phyloP scores from a whole-genome alignment of 2,113 vertebrate genomes.

The Chiloscyllium plagiosum region DNA sequence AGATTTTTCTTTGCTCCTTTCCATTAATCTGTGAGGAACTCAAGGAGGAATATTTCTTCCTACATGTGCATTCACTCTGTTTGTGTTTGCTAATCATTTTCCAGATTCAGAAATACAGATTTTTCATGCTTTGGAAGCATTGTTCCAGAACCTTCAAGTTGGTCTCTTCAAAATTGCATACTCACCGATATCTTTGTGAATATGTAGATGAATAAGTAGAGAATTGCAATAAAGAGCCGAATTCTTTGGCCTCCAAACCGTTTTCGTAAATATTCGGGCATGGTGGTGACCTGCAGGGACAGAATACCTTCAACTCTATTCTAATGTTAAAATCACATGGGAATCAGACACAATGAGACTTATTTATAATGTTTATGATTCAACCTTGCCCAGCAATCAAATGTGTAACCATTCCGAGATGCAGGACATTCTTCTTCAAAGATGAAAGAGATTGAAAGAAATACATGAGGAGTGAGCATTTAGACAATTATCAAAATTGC shows the following conservation, averaged over 20 bases:
- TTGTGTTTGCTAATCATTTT: background rate
- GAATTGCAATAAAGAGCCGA: slow-evolving; percentile 72
- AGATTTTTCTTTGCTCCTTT: background rate
- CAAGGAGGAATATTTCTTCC: background rate
- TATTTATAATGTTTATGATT: too few relatives aligned
- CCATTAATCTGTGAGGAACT: background rate
- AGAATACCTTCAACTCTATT: background rate
- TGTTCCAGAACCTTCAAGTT: background rate
- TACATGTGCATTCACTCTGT: background rate
- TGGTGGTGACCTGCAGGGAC: slow-evolving; percentile 75
- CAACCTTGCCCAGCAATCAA: too few relatives aligned
- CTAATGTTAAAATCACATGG: background rate
- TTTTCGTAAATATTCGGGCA: slow-evolving; percentile 83
- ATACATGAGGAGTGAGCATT: too few relatives aligned
- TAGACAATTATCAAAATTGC: too few relatives aligned
- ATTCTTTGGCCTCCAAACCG: slow-evolving; percentile 87
- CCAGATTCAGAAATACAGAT: background rate
- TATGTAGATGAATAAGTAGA: slow-evolving; percentile 93
- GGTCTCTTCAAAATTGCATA: slow-evolving; percentile 12
- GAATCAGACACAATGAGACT: background rate
- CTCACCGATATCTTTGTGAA: slow-evolving; percentile 98
- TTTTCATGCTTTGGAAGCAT: background rate
- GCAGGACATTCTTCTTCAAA: too few relatives aligned
- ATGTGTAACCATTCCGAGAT: too few relatives aligned
- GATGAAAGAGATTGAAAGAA: too few relatives aligned